Evolutionary conservation across 2,888 invertebrate species (phyloP).

Genomic region (Cephus pygmeus): DNA sequence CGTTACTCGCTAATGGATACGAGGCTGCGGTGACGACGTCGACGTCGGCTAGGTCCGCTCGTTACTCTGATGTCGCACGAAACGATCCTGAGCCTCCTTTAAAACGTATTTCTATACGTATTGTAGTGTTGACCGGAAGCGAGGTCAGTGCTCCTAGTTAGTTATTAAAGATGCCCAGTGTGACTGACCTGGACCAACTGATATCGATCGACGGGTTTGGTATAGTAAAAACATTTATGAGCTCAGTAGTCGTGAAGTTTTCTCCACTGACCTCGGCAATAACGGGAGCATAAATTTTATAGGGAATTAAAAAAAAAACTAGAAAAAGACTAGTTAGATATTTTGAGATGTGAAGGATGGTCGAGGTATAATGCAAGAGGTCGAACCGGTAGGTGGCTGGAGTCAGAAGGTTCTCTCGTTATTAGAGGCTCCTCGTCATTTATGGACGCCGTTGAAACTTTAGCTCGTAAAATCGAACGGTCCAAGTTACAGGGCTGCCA

Average conservation of each 20-base stretch:
- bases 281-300: background rate
- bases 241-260: background rate
- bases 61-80: background rate
- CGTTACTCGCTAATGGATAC: slow-evolving; percentile 53
- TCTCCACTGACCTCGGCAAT: background rate
- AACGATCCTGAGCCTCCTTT: background rate
- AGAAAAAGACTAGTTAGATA: background rate
- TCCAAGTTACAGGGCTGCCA: slow-evolving; percentile 37
- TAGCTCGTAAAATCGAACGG: slow-evolving; percentile 53
- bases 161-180: background rate
- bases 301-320: background rate
- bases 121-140: background rate
- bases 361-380: background rate
- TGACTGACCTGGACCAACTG: background rate
- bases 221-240: background rate
- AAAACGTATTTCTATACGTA: background rate
- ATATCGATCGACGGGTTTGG: background rate
- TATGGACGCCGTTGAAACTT: slow-evolving; percentile 40
- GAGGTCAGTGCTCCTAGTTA: background rate
- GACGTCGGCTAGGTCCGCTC: background rate
- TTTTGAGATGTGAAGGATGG: background rate
- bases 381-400: background rate
- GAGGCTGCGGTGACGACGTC: slow-evolving; percentile 6
- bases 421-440: background rate
- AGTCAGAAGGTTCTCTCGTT: background rate